Base-by-base conservation (phyloP, 2,888 invertebrate species). In the Trilocha varians region DNA sequence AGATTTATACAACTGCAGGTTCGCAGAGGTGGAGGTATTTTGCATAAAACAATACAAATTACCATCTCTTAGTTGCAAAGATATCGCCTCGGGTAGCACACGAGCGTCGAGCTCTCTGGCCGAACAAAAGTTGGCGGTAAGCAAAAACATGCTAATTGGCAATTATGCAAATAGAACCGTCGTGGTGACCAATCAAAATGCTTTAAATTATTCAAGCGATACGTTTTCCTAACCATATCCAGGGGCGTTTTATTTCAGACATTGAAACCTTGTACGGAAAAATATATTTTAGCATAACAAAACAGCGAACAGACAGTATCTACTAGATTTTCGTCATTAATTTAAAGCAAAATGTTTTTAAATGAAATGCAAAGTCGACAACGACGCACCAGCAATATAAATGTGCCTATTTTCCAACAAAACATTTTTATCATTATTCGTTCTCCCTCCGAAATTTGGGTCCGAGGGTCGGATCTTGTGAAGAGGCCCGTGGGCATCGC, bases 91-190 rank as follows among this genome's bases (percentile, higher is more conserved):
- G 44, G 52, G 69, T 53, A 45, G 56, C 55, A 61, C 50, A 56
- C 63, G 53, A 60, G 57, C 53, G 53, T 55, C 63, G 53, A 60
- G 57, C 53, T 53, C 56, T 63, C 59, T 58, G 63, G 57, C 55
- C 56, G 57, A 61, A 61, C 65, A 59, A 57, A 62, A 68, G 62
- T 65, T 55, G 61, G 60, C 57, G 59, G 69, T 68, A 76, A 78
- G 77, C 74, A 79, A 82, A 78, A 79, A 77, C 73, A 74, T 70
- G 69, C 70, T 74, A 78, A 78, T 77, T 71, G 76, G 55, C 74
- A 72, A 78, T 80, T 82, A 79, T 80, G 78, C 67, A 77, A 77
- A 83, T 79, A 59, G 40, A 54, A 48, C 52, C 55, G 59, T 62
- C 64, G 65, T 62, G 70, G 73, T 74, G 74, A 77, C 70, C 78